Evolutionary conservation across 2,888 invertebrate species (phyloP), one percentile per base, ranked within the genome.

Genomic region (Tryphoninae sp.): DNA sequence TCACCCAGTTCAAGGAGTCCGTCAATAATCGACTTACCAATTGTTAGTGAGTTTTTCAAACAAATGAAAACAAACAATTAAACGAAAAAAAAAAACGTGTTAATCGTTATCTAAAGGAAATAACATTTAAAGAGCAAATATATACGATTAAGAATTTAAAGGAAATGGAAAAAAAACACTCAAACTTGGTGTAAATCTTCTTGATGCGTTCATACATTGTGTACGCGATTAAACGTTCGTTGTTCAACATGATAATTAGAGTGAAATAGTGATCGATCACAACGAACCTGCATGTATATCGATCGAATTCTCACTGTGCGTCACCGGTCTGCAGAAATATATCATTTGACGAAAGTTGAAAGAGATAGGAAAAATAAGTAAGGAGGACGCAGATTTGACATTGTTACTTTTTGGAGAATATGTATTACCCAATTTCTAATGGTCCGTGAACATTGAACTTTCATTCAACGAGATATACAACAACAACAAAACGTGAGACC

Each of bases 401-500:
- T 61, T 80, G 71, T 77, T 78, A 62, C 58, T 78, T 84, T 84
- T 78, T 72, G 74, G 61, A 73, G 58, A 64, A 74, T 72, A 61
- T 76, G 71, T 80, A 67, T 68, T 77, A 64, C 55, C 61, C 76
- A 76, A 68, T 82, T 78, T 82, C 69, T 80, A 82, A 77, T 84
- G 74, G 65, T 79, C 78, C 80, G 79, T 84, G 76, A 86, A 85
- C 71, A 65, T 77, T 81, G 73, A 76, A 82, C 76, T 78, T 77
- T 79, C 77, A 78, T 82, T 82, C 68, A 65, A 67, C 33, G 65
- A 69, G 77, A 78, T 64, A 51, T 45, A 72, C 26, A 45, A 45
- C 6, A 7, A 53, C 16, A 55, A 19, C 42, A 53, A 33, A 65
- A 19, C 49, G 51, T 23, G n/a, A n/a, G 49, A 58, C 8, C 45